phyloP scores from a whole-genome alignment of 2,888 invertebrate species.

The Drosophila vallismaia region DNA sequence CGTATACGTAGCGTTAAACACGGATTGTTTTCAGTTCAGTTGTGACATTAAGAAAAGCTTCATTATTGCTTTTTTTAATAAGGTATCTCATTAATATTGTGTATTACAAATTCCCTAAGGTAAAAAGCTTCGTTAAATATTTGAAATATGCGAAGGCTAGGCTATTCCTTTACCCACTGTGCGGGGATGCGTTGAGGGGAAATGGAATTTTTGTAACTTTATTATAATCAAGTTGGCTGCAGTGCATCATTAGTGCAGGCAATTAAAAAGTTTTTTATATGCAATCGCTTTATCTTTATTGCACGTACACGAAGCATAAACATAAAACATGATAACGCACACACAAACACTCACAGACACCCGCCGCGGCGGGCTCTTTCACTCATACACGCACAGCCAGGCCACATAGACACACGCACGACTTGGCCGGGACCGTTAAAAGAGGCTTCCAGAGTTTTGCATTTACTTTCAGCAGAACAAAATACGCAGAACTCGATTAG shows the following conservation, averaged over 20 bases:
- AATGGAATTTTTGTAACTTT: conserved; percentile 51
- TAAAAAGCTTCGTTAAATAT: no score
- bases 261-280: conserved; percentile 77
- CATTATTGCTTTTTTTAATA: no score
- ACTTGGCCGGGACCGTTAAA: conserved; percentile 42
- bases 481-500: conserved; percentile 51
- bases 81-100: no score
- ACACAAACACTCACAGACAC: conserved; percentile 13
- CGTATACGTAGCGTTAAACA: conserved; percentile 3
- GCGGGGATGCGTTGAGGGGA: conserved; percentile 5
- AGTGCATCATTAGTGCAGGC: conserved; percentile 80
- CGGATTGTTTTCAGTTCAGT: no score
- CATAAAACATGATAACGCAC: conserved; percentile 70
- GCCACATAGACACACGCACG: conserved; percentile 21
- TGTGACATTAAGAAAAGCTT: no score
- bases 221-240: conserved; percentile 76
- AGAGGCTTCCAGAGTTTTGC: conserved; percentile 51
- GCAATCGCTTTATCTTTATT: conserved; percentile 77
- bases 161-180: conserved; percentile 20
- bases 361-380: background rate
- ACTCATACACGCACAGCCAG: background rate
- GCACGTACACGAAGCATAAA: conserved; percentile 69
- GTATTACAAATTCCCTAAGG: no score
- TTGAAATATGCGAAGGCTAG: no score
- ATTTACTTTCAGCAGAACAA: conserved; percentile 50